Base-by-base conservation (phyloP, 2,888 invertebrate genomes). In the Microplitis deprimator region DNA sequence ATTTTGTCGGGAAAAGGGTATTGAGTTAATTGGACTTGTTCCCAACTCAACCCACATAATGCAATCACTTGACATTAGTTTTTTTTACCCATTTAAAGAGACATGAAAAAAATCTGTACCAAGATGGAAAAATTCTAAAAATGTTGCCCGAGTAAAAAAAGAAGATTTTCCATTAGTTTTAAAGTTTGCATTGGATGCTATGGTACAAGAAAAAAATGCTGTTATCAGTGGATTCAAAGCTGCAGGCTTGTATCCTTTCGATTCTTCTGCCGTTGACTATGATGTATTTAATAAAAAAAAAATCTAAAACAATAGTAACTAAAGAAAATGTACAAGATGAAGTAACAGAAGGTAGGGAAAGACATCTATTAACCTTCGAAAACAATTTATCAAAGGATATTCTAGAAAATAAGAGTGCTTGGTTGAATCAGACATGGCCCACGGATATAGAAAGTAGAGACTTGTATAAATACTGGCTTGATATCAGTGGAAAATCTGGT, bases 51-150 rank as follows among this genome's bases (percentile, higher is more conserved):
- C 72, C n/a, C 72, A 62, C 38, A 69, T 72, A 50, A 73, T 73
- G 20, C 69, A 77, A 68, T 40, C 64, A 38, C 38, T 74, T 6
- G 77, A 77, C 17, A 64, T 68, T 7, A 20, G n/a, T 40, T 78
- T 73, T 73, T 75, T 78, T 64, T 68, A 73, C 39, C 72, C 78
- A 16, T 75, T 78, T 17, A 75, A 78, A 72, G 59, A 50, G 17
- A 65, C 13, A 16, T 75, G 73, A 72, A 78, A 64, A 38, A 71
- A 75, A 71, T 17, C 41, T 60, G 78, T 77, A 67, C 68, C 75
- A 68, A 77, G 62, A 75, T 77, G 75, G 75, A 77, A 77, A 65
- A 75, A 64, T 60, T 20, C 8, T n/a, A 17, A 69, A n/a, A 50
- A 40, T 69, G 69, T 76, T 60, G 8, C 62, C 10, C 29, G 65